phyloP scores from a whole-genome alignment of 2,113 vertebrate genomes.

The Vulpes vulpes region DNA sequence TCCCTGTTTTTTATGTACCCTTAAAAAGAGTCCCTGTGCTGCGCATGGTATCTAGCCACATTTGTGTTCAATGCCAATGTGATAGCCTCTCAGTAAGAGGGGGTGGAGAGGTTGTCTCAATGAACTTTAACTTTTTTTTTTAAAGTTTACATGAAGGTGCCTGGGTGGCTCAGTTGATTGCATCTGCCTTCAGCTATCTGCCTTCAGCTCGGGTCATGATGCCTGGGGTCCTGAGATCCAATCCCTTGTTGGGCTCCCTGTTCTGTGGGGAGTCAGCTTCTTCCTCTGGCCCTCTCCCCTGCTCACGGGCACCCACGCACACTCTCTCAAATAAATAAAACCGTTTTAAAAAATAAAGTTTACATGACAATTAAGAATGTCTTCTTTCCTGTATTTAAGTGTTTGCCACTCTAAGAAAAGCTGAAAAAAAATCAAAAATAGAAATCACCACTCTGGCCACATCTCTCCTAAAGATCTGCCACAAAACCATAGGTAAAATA shows the following conservation, averaged over 20 bases:
- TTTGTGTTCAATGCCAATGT: neutral
- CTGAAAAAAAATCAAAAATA: neutral
- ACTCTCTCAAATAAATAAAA: no score
- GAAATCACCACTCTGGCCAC: neutral
- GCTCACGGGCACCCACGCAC: no score
- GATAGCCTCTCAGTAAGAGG: neutral
- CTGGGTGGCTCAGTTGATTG: no score
- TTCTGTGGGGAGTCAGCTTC: no score
- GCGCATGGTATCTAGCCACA: neutral
- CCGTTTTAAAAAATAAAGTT: neutral
- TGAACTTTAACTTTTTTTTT: neutral
- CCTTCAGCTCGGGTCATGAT: no score
- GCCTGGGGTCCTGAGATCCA: no score
- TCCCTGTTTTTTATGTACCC: neutral
- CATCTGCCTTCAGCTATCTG: no score
- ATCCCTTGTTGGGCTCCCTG: no score
- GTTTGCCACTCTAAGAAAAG: neutral
- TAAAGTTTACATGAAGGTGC: neutral
- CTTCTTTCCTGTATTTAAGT: slow-evolving; percentile 2
- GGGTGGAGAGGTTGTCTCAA: neutral
- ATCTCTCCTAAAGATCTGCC: neutral
- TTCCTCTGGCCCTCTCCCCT: no score
- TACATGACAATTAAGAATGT: slow-evolving; percentile 29
- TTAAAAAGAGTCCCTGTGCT: neutral
- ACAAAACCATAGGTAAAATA: slow-evolving; percentile 8